Evolutionary conservation across 2,888 invertebrate genomes (phyloP).

Genomic region (Anarsia innoxiella): DNA sequence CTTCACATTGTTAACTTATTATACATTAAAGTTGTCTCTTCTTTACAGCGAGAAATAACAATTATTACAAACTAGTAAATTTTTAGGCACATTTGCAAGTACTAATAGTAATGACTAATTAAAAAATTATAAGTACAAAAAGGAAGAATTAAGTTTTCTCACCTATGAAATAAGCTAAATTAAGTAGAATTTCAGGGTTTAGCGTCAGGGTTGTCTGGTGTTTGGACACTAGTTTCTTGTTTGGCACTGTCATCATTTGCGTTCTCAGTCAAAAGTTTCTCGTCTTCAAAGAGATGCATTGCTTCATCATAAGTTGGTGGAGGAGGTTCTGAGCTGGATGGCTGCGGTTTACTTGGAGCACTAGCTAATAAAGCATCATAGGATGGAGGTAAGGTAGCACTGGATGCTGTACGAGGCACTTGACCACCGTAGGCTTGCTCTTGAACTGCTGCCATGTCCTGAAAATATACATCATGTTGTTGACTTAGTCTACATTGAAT

Average conservation of each 20-base stretch:
- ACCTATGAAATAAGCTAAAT: conserved; percentile 33
- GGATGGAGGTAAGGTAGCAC: conserved; percentile 76
- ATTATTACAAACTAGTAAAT: conserved; percentile 51
- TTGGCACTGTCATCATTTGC: conserved; percentile 50
- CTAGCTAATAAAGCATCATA: conserved; percentile 76
- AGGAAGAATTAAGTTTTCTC: conserved; percentile 62
- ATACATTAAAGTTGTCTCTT: background rate
- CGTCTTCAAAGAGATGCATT: conserved; percentile 70
- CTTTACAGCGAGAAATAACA: conserved; percentile 2
- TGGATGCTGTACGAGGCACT: conserved; percentile 72
- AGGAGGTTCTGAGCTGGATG: conserved; percentile 72
- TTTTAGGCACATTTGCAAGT: conserved; percentile 69
- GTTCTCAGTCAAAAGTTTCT: conserved; percentile 43
- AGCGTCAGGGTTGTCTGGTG: conserved; percentile 38
- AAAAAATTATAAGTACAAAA: conserved; percentile 62
- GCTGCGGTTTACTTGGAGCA: conserved; percentile 55
- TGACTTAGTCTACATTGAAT: too few species aligned
- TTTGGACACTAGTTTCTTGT: conserved; percentile 54
- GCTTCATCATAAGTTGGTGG: conserved; percentile 80
- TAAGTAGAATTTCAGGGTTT: conserved; percentile 54
- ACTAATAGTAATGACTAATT: conserved; percentile 45
- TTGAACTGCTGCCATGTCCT: conserved; percentile 76
- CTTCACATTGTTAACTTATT: conserved; percentile 5
- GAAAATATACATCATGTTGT: too few species aligned
- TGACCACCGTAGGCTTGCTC: conserved; percentile 71